phyloP scores from a whole-genome alignment of 2,797 vertebrate species.

The Zonotrichia albicollis region DNA sequence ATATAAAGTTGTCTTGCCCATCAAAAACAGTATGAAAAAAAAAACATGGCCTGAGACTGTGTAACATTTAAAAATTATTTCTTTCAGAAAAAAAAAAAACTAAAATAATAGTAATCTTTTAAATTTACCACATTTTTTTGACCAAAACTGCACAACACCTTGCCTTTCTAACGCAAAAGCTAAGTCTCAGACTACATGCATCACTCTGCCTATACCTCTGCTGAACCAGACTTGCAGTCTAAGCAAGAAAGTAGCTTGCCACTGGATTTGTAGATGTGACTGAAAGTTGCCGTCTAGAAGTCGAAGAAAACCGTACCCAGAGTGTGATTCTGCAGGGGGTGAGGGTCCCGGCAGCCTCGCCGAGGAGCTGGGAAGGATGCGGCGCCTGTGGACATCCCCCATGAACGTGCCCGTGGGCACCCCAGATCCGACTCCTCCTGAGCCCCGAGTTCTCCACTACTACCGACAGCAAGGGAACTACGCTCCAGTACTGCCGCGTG shows the following conservation, averaged over 20 bases:
- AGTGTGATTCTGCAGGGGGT: not conserved
- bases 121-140: not conserved
- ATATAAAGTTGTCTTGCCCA: not conserved
- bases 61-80: not conserved
- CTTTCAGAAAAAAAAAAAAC: not conserved
- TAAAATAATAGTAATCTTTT: not conserved
- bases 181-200: not conserved
- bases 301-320: not conserved
- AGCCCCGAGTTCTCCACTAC: not conserved
- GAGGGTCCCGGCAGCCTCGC: not conserved
- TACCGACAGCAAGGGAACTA: rapidly evolving
- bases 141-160: not conserved
- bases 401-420: not conserved
- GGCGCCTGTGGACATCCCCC: rapidly evolving
- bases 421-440: not conserved
- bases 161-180: not conserved
- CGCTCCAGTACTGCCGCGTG: rapidly evolving
- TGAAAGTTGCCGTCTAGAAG: not conserved
- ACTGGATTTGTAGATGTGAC: not conserved
- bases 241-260: not conserved
- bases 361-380: not conserved
- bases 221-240: not conserved
- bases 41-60: not conserved
- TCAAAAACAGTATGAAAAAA: not conserved
- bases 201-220: not conserved